Evolutionary conservation across 2,888 invertebrate genomes (phyloP).

Genomic region (Phortica okadai): DNA sequence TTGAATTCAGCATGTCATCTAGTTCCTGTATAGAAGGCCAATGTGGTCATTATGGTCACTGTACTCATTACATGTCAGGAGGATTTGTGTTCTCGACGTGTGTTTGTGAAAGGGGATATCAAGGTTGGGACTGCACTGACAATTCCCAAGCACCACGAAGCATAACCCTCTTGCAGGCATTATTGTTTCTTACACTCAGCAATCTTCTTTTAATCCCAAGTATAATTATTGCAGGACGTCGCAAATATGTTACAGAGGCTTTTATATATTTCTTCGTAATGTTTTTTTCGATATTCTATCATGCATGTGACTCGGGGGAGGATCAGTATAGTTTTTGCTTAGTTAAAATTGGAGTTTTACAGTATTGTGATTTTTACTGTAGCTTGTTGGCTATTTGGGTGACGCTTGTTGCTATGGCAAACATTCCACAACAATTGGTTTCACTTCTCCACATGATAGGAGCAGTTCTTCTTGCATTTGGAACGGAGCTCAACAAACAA

Average conservation of each 20-base stretch:
- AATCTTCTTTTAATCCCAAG: constrained; percentile 89
- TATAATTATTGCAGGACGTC: constrained; percentile 83
- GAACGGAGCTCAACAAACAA: constrained; percentile 89
- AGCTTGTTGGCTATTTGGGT: constrained; percentile 93
- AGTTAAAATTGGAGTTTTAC: constrained; percentile 84
- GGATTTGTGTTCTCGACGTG: constrained; percentile 85
- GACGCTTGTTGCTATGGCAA: constrained; percentile 90
- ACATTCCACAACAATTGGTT: constrained; percentile 80
- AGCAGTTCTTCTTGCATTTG: constrained; percentile 86
- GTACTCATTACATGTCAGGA: constrained; percentile 88
- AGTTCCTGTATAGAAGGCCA: constrained; percentile 85
- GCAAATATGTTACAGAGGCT: constrained; percentile 88
- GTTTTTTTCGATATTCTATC: constrained; percentile 93
- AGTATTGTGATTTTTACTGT: constrained; percentile 93
- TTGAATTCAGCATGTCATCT: constrained; percentile 85
- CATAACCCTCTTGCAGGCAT: constrained; percentile 81
- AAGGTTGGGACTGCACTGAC: constrained; percentile 90
- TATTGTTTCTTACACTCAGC: constrained; percentile 87
- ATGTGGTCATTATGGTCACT: constrained; percentile 87
- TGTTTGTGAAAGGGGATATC: constrained; percentile 82
- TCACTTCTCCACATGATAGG: constrained; percentile 85
- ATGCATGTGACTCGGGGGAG: constrained; percentile 91
- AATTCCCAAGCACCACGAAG: constrained; percentile 84
- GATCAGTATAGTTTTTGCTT: constrained; percentile 88
- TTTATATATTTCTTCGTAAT: constrained; percentile 89